A percentile compares a stretch with the other conserved stretches of the same genome.
These are phyloP conservation scores for Anarsia innoxiella DNA, from an alignment of 2,888 invertebrate species.

Conservation along the genomic window DNA sequence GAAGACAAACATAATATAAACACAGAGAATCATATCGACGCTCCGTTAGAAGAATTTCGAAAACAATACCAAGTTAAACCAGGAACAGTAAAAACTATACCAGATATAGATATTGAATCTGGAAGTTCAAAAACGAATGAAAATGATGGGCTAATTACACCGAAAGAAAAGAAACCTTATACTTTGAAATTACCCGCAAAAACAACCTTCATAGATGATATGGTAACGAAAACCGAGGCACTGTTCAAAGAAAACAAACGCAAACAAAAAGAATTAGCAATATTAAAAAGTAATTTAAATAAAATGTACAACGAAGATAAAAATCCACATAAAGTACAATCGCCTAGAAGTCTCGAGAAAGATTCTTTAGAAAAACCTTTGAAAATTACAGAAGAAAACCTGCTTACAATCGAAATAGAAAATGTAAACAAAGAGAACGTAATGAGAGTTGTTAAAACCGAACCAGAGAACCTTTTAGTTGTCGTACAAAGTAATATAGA, in stretches of 20 bases:
- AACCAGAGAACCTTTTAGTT: background rate
- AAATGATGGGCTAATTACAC: too few species aligned
- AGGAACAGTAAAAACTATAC: too few species aligned
- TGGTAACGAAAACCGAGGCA: slow-evolving; percentile 17
- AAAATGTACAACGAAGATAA: slow-evolving; percentile 39
- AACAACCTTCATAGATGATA: too few species aligned
- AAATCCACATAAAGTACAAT: too few species aligned
- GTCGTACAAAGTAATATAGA: background rate
- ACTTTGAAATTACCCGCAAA: too few species aligned
- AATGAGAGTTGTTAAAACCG: background rate
- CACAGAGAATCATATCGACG: slow-evolving; percentile 41
- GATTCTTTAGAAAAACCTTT: too few species aligned
- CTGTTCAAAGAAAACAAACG: slow-evolving; percentile 19
- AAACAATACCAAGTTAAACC: slow-evolving; percentile 54
- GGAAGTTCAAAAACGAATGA: too few species aligned
- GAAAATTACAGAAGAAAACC: too few species aligned
- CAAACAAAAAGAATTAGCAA: slow-evolving; percentile 33
- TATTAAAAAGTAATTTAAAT: slow-evolving; percentile 36
- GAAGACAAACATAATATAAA: too few species aligned
- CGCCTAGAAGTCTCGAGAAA: too few species aligned
- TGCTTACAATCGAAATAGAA: slow-evolving; percentile 3
- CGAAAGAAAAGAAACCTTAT: too few species aligned
- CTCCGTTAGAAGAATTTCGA: slow-evolving; percentile 52
- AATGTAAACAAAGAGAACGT: background rate
- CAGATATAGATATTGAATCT: too few species aligned